These are phyloP conservation scores for Pegoplata infirma DNA, from an alignment of 2,888 invertebrate species.

Conservation along the genomic window DNA sequence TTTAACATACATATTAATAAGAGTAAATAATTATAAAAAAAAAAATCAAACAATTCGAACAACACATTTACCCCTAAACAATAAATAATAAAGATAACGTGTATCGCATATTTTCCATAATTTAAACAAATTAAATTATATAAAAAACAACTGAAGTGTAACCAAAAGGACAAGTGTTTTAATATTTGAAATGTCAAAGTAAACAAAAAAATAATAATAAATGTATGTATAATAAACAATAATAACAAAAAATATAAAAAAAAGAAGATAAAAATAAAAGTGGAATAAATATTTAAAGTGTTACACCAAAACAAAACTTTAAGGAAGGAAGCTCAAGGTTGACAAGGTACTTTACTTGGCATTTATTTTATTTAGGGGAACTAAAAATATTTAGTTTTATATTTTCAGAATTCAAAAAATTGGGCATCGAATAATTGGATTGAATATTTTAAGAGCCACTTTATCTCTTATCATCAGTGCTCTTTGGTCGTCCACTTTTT, in stretches of 20 bases:
- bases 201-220: constrained; percentile 22
- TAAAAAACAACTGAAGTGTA: constrained; percentile 43
- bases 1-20: neutral
- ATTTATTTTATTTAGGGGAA: neutral
- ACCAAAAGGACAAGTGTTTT: constrained; percentile 56
- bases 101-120: constrained; percentile 12
- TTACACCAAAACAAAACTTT: neutral
- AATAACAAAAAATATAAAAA: constrained; percentile 3
- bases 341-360: constrained; percentile 16
- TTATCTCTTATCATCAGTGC: too few relatives aligned
- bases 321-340: constrained; percentile 53
- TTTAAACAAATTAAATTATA: constrained; percentile 31
- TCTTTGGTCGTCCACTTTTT: too few relatives aligned
- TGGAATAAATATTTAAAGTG: neutral
- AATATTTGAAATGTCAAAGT: constrained; percentile 37
- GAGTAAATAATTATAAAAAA: neutral
- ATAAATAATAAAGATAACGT: constrained; percentile 22
- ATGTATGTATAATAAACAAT: neutral
- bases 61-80: neutral
- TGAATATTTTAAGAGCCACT: too few relatives aligned
- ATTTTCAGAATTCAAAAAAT: too few relatives aligned
- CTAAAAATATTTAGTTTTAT: too few relatives aligned
- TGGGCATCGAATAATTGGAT: too few relatives aligned
- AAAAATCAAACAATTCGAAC: neutral
- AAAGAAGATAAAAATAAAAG: neutral